Base-by-base conservation (phyloP, 2,113 vertebrate genomes). In the Semicossyphus pulcher region DNA sequence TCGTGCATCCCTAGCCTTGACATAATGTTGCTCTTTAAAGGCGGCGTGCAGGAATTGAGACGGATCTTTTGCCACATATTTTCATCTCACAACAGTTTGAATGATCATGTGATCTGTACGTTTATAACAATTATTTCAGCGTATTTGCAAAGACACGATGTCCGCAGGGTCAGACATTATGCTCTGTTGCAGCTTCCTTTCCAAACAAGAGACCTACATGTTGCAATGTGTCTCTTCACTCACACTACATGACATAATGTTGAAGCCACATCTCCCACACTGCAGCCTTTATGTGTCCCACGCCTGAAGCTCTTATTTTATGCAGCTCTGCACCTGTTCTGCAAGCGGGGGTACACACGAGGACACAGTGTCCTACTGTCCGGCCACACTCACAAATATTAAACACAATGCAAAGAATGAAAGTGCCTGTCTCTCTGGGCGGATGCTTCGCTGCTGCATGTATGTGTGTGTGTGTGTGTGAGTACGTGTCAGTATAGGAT, bases 301-400 rank as follows among this genome's bases (percentile, higher is more conserved):
- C 2, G 2, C 23, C 45, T 53, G 12, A 7, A 39, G 15, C 28
- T 53, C 29, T 39, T 60, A 37, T 67, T 67, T 49, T 48, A 61
- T 49, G 53, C 45, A 18, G 36, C 11, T 25, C 37, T 56, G 45
- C 74, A 73, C 82, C 80, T 81, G 53, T 49, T 56, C 37, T 42
- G 36, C 26, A 1, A 15, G 23, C n/a, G 20, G 26, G n/a, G 31
- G 16, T 28, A 20, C 25, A 2, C 15, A 5, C 5, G 10, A 59
- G 21, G 48, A 72, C 62, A 34, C 29, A 0, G 21, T 8, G 56
- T 44, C 6, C 41, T 39, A 14, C 59, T 20, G 28, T 10, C 5
- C 2, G 9, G 15, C n/a, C 32, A 16, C 26, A 9, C 25, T 3
- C 34, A 47, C 39, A 42, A 58, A 54, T 34, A 26, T 47, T 25